Evolutionary conservation across 2,797 vertebrate species (phyloP), one percentile per base, ranked within the genome.

Genomic region (Uromys caudimaculatus): DNA sequence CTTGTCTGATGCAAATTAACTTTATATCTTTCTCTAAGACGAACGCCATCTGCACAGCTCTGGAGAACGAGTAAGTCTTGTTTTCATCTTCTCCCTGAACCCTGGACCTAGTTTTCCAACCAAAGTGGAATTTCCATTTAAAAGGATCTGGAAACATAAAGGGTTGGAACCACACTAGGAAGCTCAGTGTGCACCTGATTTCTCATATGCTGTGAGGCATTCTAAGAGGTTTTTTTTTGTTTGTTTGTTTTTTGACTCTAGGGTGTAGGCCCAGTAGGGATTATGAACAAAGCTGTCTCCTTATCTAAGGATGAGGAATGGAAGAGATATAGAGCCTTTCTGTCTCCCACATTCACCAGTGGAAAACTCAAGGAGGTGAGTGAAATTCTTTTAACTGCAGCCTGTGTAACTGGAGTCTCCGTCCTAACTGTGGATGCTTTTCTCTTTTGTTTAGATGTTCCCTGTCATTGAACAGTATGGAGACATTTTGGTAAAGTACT

Each of bases 401-500:
- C 11, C 5, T 38, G 12, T 41, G 47, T 16, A 7, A 56, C 76
- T 71, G n/a, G 41, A 84, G 29, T 75, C 41, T 35, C 14, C 32
- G n/a, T 2, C 32, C 11, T 83, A 60, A 50, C 54, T 35, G 10
- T 3, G 17, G 44, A 14, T 67, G 3, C 2, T 11, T 27, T 24
- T 73, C 2, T 73, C 13, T 58, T 91, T 58, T 82, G 5, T 95
- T n/a, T 64, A 97, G 97, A 97, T 97, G 95, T 91, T 97, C 24
- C 90, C 87, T 38, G 97, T 99, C 77, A 97, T 99, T 0, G 97
- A 97, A 77, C 97, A 98, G 47, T 99, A 99, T 27, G 99, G 98
- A 89, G 98, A 99, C 35, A 19, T 90, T 92, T 97, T 99, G 84
- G 78, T 99, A 69, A 96, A 98, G 82, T 99, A 99, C 24, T 85